Conservation (phyloP, 1,140 invertebrate species). For the Anthonomus grandis region DNA sequence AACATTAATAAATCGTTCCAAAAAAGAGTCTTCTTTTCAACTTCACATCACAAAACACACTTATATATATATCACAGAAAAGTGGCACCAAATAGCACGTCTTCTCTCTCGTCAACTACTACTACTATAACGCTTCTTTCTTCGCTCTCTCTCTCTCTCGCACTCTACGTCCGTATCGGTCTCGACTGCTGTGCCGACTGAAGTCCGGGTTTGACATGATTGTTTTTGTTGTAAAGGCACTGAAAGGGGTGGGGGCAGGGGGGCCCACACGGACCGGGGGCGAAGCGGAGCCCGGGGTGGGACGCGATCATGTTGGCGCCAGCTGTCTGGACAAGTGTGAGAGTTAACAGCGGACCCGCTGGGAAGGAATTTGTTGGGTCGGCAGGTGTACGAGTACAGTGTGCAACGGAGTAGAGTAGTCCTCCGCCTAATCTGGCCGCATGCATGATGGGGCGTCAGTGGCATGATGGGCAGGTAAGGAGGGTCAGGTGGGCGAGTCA, state of each 20-base stretch:
- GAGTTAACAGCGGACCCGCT: slow-evolving; percentile 34
- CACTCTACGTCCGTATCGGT: neutral
- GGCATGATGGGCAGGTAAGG: no score
- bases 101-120: neutral
- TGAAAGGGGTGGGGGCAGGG: no score
- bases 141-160: neutral
- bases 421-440: slow-evolving; percentile 25
- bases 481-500: slow-evolving; percentile 14
- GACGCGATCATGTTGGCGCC: slow-evolving; percentile 26
- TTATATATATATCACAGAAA: no score
- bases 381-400: slow-evolving; percentile 23
- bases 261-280: slow-evolving; percentile 14
- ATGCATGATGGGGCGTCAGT: no score
- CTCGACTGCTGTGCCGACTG: slow-evolving; percentile 15
- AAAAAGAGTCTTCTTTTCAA: no score
- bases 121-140: neutral
- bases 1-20: no score
- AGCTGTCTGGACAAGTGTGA: slow-evolving; percentile 38
- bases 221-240: slow-evolving; percentile 36
- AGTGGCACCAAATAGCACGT: no score
- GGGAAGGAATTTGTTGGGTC: slow-evolving; percentile 31
- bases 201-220: slow-evolving; percentile 31
- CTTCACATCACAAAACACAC: no score
- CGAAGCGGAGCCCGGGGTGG: slow-evolving; percentile 11
- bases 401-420: slow-evolving; percentile 24